phyloP scores from a whole-genome alignment of 2,113 vertebrate species.

The Coryphaenoides rupestris region DNA sequence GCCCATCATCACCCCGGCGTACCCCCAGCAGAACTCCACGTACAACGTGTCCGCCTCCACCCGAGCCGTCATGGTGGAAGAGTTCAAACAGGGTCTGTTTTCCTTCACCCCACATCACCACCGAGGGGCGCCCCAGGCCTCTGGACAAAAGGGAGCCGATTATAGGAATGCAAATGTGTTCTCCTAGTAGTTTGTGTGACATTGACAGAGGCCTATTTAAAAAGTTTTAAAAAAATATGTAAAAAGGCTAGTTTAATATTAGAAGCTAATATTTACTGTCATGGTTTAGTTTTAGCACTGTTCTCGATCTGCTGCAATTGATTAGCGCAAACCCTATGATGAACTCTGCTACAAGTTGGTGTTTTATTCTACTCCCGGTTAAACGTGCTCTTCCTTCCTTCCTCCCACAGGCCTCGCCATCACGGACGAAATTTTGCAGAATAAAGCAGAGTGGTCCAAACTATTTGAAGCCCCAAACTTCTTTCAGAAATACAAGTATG shows the following conservation, averaged over 20 bases:
- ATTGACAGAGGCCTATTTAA: too few species aligned
- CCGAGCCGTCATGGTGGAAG: constrained; percentile 86
- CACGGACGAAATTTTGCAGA: constrained; percentile 88
- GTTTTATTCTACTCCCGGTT: neutral
- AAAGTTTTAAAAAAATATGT: too few species aligned
- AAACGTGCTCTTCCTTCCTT: constrained; percentile 8
- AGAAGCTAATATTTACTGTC: too few species aligned
- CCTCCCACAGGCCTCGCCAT: constrained; percentile 79
- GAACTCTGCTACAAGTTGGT: too few species aligned
- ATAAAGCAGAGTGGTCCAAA: constrained; percentile 91
- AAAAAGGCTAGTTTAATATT: too few species aligned
- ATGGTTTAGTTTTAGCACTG: too few species aligned
- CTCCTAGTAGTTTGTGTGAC: too few species aligned
- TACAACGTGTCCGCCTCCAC: constrained; percentile 91
- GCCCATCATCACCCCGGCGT: constrained; percentile 94
- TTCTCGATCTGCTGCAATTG: too few species aligned
- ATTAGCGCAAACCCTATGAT: too few species aligned
- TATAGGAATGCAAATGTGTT: neutral
- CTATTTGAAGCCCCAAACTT: constrained; percentile 93
- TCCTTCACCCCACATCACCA: neutral
- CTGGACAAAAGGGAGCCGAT: neutral
- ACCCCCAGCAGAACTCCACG: constrained; percentile 92
- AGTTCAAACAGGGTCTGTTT: constrained; percentile 88
- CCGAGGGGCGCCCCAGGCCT: neutral
- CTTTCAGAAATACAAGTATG: constrained; percentile 97